Conservation (phyloP, 2,113 vertebrate genomes). For the Myxocyprinus asiaticus region DNA sequence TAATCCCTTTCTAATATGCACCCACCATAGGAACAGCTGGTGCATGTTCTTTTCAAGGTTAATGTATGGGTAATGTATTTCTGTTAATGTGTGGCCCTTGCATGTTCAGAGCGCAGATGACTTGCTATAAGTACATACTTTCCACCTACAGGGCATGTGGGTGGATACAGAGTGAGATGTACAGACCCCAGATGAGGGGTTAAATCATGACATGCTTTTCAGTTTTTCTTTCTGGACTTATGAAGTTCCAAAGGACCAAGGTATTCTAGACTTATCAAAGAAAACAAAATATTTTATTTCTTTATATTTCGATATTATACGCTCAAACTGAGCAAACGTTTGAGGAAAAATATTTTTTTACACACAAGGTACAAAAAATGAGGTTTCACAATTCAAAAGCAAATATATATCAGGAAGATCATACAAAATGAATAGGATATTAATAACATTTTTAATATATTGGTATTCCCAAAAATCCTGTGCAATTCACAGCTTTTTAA, state of each 20-base stretch:
- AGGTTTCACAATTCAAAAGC: background rate
- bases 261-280: no score
- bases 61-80: background rate
- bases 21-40: background rate
- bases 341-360: background rate
- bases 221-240: background rate
- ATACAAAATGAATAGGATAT: background rate
- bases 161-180: background rate
- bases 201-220: background rate
- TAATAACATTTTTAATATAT: background rate
- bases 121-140: background rate
- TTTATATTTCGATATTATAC: background rate
- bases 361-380: background rate
- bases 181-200: background rate
- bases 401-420: background rate
- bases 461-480: background rate
- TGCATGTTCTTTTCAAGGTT: background rate
- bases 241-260: background rate
- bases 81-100: constrained; percentile 16
- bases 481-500: background rate
- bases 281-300: constrained; percentile 6
- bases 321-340: background rate
- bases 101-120: background rate
- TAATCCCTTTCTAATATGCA: background rate
- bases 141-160: background rate